Conservation (phyloP, 2,888 invertebrate genomes). For the Smittia sp. region DNA sequence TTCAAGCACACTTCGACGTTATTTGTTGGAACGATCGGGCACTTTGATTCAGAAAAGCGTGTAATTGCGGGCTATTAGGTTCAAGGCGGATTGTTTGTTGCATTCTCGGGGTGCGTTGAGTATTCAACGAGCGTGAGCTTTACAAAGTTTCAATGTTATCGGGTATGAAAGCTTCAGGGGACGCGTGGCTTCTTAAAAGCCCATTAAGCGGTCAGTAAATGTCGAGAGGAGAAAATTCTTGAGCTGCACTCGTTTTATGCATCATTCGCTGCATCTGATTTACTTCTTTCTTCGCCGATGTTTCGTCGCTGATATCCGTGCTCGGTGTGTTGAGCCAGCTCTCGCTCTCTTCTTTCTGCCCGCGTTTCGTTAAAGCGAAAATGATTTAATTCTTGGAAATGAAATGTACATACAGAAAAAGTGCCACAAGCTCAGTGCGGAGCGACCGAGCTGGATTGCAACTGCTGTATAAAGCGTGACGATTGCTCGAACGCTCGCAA, state of each 20-base stretch:
- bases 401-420: conserved; percentile 13
- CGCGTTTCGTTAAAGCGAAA: background rate
- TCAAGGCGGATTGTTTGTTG: too few relatives aligned
- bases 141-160: too few relatives aligned
- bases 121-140: too few relatives aligned
- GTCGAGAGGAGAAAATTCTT: conserved; percentile 4
- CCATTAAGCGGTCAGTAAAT: conserved; percentile 29
- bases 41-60: too few relatives aligned
- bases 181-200: conserved; percentile 27
- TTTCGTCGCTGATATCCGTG: conserved; percentile 5
- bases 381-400: conserved; percentile 36
- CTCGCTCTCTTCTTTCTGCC: background rate
- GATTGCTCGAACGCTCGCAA: too few relatives aligned
- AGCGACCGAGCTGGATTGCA: background rate
- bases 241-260: conserved; percentile 19
- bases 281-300: conserved; percentile 25
- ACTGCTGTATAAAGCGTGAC: too few relatives aligned
- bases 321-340: background rate
- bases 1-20: too few relatives aligned
- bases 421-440: background rate
- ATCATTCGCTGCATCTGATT: conserved; percentile 31
- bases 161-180: conserved; percentile 2
- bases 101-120: too few relatives aligned
- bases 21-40: too few relatives aligned
- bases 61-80: too few relatives aligned